These are phyloP conservation scores for Strix aluco DNA, from an alignment of 2,113 vertebrate genomes.

Conservation along the genomic window DNA sequence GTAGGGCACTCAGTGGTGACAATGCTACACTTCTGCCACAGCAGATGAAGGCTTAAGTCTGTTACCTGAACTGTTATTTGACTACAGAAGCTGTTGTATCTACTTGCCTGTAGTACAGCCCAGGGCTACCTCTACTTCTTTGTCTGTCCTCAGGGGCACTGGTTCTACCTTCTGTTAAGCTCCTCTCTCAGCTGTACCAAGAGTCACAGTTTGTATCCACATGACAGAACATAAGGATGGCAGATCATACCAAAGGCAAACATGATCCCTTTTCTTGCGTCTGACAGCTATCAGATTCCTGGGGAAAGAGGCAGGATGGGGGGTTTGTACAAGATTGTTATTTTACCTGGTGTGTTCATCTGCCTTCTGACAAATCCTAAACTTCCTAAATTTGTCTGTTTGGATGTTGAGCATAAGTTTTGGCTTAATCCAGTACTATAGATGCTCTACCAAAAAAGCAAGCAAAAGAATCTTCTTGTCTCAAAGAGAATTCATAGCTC, in stretches of 20 bases:
- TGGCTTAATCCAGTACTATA: neutral
- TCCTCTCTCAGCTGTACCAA: neutral
- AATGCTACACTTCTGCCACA: neutral
- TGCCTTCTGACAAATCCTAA: neutral
- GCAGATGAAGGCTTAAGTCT: neutral
- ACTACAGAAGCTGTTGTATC: neutral
- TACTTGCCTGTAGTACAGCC: neutral
- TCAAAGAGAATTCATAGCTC: neutral
- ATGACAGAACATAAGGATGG: neutral
- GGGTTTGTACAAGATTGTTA: neutral
- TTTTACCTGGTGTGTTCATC: neutral
- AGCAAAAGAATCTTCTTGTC: neutral
- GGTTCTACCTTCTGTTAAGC: neutral
- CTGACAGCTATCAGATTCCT: neutral
- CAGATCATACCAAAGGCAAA: neutral
- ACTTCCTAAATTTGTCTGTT: neutral
- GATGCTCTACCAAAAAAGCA: neutral
- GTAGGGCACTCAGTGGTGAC: neutral
- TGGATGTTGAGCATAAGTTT: neutral
- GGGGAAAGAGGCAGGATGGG: neutral
- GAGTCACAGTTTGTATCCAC: neutral
- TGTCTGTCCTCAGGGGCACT: neutral
- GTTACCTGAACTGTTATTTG: neutral
- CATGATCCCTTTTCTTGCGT: neutral
- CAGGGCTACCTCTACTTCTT: neutral